phyloP scores from a whole-genome alignment of 53 echinoderm and acorn worm species.

The Henricia sp. region DNA sequence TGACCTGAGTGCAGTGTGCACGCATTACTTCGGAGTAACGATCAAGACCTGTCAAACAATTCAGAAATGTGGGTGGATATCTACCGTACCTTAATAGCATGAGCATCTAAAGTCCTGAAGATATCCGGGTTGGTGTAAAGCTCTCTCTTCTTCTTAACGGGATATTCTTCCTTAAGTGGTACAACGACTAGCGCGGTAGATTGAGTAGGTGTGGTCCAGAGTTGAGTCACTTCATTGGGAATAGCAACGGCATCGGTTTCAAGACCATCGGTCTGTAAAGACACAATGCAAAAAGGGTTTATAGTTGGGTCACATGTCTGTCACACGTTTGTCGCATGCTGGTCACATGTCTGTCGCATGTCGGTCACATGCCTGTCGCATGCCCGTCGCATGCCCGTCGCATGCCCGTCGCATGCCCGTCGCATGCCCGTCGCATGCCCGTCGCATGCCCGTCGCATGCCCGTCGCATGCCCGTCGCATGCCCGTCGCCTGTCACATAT shows the following conservation, averaged over 20 bases:
- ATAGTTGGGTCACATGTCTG: too few species aligned
- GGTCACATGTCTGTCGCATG: too few species aligned
- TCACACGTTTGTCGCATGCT: too few species aligned
- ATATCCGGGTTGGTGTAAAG: slow-evolving; percentile 95
- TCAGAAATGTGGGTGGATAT: not conserved
- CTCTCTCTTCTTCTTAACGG: slow-evolving; percentile 82
- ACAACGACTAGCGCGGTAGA: slow-evolving; percentile 85
- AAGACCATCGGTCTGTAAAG: slow-evolving; percentile 27
- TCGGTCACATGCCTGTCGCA: too few species aligned
- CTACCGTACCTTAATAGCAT: slow-evolving; percentile 80
- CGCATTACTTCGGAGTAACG: not conserved
- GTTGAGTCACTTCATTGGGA: slow-evolving; percentile 63
- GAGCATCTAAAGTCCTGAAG: slow-evolving; percentile 89
- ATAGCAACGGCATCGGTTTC: slow-evolving; percentile 15
- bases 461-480: too few species aligned
- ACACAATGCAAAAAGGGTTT: not conserved
- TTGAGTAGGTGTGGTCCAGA: slow-evolving; percentile 97
- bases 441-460: too few species aligned
- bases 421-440: too few species aligned
- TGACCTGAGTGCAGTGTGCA: too few species aligned
- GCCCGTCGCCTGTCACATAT: too few species aligned
- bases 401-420: too few species aligned
- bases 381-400: too few species aligned
- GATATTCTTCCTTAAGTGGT: slow-evolving; percentile 90
- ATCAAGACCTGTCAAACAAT: not conserved